Percentiles rank a stretch among this genome's conserved stretches.
Evolutionary conservation across 2,797 vertebrate genomes (phyloP).

Genomic region (Bradypus variegatus): DNA sequence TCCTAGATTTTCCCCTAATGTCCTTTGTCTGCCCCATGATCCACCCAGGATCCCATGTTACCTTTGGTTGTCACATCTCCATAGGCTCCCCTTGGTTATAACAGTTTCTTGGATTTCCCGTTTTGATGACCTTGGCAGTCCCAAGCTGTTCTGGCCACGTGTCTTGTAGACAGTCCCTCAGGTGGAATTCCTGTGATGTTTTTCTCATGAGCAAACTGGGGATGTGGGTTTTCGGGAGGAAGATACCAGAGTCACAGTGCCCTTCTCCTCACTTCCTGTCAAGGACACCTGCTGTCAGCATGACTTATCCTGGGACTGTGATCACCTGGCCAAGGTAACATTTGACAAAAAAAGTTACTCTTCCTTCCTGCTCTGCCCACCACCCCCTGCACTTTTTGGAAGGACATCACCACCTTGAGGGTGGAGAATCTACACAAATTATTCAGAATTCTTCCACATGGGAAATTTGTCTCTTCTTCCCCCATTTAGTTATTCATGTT

Average conservation of each 20-base stretch:
- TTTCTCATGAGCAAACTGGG: background rate
- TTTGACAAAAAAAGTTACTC: background rate
- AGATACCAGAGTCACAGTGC: background rate
- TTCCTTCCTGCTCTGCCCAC: too few relatives aligned
- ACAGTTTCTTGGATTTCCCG: background rate
- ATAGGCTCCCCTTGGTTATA: background rate
- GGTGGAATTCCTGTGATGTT: background rate
- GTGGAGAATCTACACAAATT: background rate
- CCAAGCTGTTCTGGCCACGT: background rate
- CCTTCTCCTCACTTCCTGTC: too few relatives aligned
- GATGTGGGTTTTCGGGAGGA: background rate
- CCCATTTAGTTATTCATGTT: background rate
- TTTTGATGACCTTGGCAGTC: background rate
- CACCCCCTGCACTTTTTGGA: fast-evolving
- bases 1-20: background rate
- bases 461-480: background rate
- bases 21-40: background rate
- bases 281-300: too few relatives aligned
- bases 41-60: background rate
- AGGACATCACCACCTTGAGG: background rate
- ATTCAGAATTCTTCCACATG: background rate
- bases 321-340: fast-evolving
- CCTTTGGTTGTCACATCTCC: background rate
- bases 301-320: fast-evolving
- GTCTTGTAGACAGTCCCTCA: background rate